Percentiles rank a stretch among this genome's conserved stretches.
Evolutionary conservation across 30 jellyfish, hydroid and myxozoan species (phyloP).

Genomic region (Hydractinia symbiolongicarpus): DNA sequence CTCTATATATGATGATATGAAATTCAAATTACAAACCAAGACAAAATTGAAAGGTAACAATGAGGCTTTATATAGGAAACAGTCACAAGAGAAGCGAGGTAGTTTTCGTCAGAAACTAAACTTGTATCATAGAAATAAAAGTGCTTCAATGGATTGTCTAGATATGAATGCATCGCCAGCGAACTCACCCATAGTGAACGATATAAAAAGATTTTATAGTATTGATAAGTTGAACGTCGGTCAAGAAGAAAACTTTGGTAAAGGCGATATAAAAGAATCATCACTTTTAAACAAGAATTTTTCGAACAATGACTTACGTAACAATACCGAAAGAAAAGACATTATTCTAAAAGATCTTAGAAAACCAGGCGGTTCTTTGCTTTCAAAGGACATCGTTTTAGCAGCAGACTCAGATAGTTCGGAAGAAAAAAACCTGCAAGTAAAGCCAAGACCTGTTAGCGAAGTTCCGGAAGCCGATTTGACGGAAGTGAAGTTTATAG

Average conservation of each 20-base stretch:
- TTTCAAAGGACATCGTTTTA: no score
- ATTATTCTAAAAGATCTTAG: no score
- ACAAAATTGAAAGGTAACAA: neutral
- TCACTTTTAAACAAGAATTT: no score
- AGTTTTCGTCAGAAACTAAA: neutral
- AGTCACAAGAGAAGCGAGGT: neutral
- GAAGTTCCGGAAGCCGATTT: no score
- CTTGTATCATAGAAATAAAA: conserved; percentile 5
- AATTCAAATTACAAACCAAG: neutral
- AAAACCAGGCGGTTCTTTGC: no score
- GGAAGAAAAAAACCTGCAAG: no score
- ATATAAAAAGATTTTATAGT: neutral
- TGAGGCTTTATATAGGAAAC: neutral
- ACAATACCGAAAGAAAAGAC: no score
- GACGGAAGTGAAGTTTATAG: conserved; percentile 20
- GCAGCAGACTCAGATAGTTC: no score
- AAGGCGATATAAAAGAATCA: no score
- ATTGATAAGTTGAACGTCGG: neutral
- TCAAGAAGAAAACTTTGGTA: neutral
- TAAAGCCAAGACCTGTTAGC: no score
- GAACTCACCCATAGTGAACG: neutral
- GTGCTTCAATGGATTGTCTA: conserved; percentile 10
- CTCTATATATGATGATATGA: conserved; percentile 1
- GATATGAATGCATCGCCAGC: neutral
- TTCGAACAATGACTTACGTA: no score